phyloP scores from a whole-genome alignment of 2,888 invertebrate genomes.

The Eupelmus urozonus region DNA sequence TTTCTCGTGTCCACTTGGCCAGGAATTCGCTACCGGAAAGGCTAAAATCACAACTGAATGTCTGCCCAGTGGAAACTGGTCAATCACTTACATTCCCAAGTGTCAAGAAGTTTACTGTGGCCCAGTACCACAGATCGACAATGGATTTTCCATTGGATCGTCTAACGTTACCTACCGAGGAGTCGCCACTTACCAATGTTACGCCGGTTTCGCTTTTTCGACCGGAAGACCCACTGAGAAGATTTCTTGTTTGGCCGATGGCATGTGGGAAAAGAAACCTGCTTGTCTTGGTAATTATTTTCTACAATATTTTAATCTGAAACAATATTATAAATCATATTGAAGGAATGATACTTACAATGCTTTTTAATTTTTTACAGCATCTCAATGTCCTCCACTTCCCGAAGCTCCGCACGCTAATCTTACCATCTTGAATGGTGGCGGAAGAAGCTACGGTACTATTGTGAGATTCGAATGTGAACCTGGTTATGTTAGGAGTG shows the following conservation, averaged over 20 bases:
- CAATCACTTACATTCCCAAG: slow-evolving; percentile 92
- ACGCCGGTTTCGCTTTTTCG: slow-evolving; percentile 96
- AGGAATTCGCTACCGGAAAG: slow-evolving; percentile 95
- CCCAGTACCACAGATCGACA: slow-evolving; percentile 98
- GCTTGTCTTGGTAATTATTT: slow-evolving; percentile 85
- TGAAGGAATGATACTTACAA: not conserved
- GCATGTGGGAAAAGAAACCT: slow-evolving; percentile 94
- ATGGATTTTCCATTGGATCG: slow-evolving; percentile 96
- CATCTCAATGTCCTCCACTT: slow-evolving; percentile 93
- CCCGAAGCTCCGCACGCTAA: slow-evolving; percentile 93
- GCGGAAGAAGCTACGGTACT: slow-evolving; percentile 94
- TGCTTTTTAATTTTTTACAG: slow-evolving; percentile 76
- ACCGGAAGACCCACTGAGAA: slow-evolving; percentile 92
- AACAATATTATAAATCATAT: not conserved
- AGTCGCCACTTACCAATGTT: slow-evolving; percentile 96
- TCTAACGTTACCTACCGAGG: slow-evolving; percentile 96
- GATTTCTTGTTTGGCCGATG: slow-evolving; percentile 93
- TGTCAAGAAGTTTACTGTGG: slow-evolving; percentile 98
- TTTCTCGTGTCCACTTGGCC: slow-evolving; percentile 94
- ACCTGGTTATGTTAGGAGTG: slow-evolving; percentile 91
- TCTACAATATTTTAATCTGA: not conserved
- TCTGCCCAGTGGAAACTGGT: slow-evolving; percentile 94
- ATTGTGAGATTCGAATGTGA: slow-evolving; percentile 95
- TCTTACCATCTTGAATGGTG: slow-evolving; percentile 91
- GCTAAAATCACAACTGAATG: slow-evolving; percentile 91